A percentile compares a stretch with the other conserved stretches of the same genome.
Evolutionary conservation across 2,113 vertebrate species (phyloP).

Genomic region (Halichoerus grypus): DNA sequence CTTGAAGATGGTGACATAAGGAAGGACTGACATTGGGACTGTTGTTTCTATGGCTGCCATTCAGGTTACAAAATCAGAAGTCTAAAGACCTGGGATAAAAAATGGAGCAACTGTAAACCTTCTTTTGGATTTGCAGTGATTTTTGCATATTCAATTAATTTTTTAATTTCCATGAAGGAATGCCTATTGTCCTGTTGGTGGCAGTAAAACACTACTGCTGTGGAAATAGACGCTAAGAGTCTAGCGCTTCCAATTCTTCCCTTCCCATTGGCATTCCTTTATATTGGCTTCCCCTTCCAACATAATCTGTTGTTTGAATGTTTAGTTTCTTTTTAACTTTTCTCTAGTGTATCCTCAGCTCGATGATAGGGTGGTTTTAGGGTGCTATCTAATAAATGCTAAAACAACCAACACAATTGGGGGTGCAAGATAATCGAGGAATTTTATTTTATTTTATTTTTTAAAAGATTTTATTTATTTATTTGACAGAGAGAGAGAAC

Average conservation of each 20-base stretch:
- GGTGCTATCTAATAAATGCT: background rate
- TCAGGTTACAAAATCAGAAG: background rate
- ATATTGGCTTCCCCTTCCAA: background rate
- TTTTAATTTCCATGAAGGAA: background rate
- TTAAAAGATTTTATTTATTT: too few relatives aligned
- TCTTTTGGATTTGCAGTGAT: background rate
- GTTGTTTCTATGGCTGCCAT: background rate
- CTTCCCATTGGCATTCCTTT: background rate
- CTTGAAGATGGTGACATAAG: background rate
- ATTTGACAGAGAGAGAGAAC: too few relatives aligned
- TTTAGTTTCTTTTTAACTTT: constrained; percentile 22
- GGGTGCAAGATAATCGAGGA: background rate
- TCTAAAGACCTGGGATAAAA: background rate
- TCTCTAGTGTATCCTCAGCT: background rate
- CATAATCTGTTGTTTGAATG: background rate
- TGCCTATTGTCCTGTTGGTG: constrained; percentile 75
- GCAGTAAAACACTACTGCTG: constrained; percentile 63
- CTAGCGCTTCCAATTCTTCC: background rate
- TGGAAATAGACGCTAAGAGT: accelerated
- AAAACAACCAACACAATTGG: background rate
- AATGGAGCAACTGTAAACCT: background rate
- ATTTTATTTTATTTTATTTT: background rate
- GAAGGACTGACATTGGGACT: background rate
- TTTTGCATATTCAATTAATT: background rate
- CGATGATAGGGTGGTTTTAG: background rate